phyloP scores from a whole-genome alignment of 2,113 vertebrate species.

The Forbesichthys papilliferus region DNA sequence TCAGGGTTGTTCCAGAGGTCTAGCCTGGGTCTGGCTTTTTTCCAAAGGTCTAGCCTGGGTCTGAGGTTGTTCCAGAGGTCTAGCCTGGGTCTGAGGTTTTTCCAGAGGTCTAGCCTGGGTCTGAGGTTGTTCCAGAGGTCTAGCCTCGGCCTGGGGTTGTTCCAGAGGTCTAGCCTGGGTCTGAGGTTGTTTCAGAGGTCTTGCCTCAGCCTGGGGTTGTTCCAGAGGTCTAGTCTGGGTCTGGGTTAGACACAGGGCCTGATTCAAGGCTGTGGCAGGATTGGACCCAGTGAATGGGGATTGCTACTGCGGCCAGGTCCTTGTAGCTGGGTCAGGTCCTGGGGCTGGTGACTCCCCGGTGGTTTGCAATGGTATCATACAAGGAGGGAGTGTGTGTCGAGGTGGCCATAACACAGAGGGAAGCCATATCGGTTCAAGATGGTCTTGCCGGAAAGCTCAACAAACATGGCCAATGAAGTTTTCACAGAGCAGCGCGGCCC shows the following conservation, averaged over 20 bases:
- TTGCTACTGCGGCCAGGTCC: constrained; percentile 13
- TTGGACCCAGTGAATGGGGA: constrained; percentile 1
- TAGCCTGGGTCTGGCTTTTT: constrained; percentile 1
- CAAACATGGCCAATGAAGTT: constrained; percentile 65
- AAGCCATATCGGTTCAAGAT: constrained; percentile 63
- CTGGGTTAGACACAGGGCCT: not conserved
- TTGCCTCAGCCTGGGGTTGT: not conserved
- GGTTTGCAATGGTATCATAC: constrained; percentile 31
- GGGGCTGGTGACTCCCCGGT: constrained; percentile 8
- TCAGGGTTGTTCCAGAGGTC: constrained; percentile 10
- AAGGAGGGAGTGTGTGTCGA: constrained; percentile 46
- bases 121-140: constrained; percentile 8
- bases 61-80: not conserved
- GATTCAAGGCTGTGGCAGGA: constrained; percentile 14
- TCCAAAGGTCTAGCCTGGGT: not conserved
- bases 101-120: constrained; percentile 12
- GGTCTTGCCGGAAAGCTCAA: constrained; percentile 61
- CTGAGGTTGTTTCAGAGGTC: constrained; percentile 8
- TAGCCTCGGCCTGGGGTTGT: not conserved
- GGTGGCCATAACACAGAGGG: constrained; percentile 55
- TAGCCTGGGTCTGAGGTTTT: constrained; percentile 16
- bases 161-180: constrained; percentile 12
- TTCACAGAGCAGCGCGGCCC: constrained; percentile 62
- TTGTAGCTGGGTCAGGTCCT: not conserved
- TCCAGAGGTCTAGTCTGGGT: not conserved